Evolutionary conservation across 2,113 vertebrate genomes (phyloP).

Genomic region (Pachypanchax playfairii): DNA sequence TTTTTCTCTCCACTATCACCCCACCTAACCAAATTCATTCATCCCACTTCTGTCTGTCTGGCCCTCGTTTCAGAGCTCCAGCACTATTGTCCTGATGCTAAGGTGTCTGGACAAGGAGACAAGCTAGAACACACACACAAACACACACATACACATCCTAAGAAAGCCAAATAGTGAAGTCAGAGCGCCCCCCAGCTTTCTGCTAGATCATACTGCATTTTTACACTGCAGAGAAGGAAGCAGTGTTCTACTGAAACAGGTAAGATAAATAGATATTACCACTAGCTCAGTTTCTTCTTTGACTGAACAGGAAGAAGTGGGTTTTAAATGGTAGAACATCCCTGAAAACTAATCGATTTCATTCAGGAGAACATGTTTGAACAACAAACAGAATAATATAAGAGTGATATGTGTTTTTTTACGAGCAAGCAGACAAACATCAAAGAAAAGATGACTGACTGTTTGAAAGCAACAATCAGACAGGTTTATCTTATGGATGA

Average conservation of each 20-base stretch:
- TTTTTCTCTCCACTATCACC: conserved; percentile 36
- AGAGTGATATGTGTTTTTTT: background rate
- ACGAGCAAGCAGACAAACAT: background rate
- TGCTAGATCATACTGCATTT: conserved; percentile 33
- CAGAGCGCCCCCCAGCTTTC: conserved; percentile 76
- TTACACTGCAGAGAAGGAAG: conserved; percentile 9
- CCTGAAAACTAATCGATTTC: conserved; percentile 1
- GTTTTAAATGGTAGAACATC: background rate
- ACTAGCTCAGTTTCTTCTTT: background rate
- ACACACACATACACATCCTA: conserved; percentile 20
- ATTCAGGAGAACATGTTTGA: background rate
- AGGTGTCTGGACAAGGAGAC: conserved; percentile 77
- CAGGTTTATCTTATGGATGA: conserved; percentile 19
- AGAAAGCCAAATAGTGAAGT: conserved; percentile 54
- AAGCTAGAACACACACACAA: conserved; percentile 42
- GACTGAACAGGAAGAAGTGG: background rate
- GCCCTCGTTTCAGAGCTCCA: conserved; percentile 65
- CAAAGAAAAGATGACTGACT: too few relatives aligned
- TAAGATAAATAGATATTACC: background rate
- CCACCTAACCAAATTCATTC: conserved; percentile 64
- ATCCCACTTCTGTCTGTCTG: conserved; percentile 71
- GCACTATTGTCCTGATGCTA: conserved; percentile 69
- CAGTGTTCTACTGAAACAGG: conserved; percentile 2
- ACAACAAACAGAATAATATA: conserved; percentile 7
- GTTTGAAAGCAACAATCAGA: conserved; percentile 14